These are phyloP conservation scores for Apogon hyalosoma DNA, from an alignment of 2,797 vertebrate species.

Conservation along the genomic window DNA sequence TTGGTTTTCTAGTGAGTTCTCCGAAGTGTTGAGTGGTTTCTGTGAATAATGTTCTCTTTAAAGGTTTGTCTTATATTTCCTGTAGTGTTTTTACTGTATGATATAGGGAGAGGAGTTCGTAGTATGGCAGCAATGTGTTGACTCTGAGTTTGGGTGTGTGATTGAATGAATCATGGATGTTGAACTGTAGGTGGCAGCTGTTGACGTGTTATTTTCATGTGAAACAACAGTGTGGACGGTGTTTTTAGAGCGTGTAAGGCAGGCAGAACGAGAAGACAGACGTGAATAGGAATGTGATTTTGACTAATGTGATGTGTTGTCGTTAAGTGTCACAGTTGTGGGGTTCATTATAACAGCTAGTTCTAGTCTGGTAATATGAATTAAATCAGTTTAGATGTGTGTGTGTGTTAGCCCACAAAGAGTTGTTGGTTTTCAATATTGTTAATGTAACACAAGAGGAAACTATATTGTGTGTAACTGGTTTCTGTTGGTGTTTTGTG, in stretches of 20 bases:
- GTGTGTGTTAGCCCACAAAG: constrained; percentile 5
- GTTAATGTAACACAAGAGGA: constrained; percentile 6
- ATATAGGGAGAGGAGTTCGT: not conserved
- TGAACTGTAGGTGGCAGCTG: not conserved
- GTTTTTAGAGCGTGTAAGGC: constrained; percentile 12
- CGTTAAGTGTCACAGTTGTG: not conserved
- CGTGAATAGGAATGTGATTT: not conserved
- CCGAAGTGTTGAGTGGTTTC: constrained; percentile 41
- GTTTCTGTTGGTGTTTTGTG: too few relatives aligned
- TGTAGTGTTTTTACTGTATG: constrained; percentile 5
- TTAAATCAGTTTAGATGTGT: constrained; percentile 2
- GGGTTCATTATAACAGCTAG: constrained; percentile 31
- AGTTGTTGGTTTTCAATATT: constrained; percentile 17
- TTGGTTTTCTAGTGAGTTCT: constrained; percentile 38
- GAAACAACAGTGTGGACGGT: constrained; percentile 15
- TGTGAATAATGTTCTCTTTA: constrained; percentile 35
- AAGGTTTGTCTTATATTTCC: not conserved
- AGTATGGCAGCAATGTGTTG: constrained; percentile 4
- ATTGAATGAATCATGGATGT: not conserved
- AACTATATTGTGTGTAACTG: constrained; percentile 2
- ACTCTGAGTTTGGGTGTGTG: constrained; percentile 5
- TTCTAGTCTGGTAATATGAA: constrained; percentile 22
- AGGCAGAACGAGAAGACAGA: constrained; percentile 10
- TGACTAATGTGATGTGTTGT: constrained; percentile 9
- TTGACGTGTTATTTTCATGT: not conserved